Conservation (phyloP, 2,113 vertebrate genomes). For the Calyptommatus sinebrachiatus region DNA sequence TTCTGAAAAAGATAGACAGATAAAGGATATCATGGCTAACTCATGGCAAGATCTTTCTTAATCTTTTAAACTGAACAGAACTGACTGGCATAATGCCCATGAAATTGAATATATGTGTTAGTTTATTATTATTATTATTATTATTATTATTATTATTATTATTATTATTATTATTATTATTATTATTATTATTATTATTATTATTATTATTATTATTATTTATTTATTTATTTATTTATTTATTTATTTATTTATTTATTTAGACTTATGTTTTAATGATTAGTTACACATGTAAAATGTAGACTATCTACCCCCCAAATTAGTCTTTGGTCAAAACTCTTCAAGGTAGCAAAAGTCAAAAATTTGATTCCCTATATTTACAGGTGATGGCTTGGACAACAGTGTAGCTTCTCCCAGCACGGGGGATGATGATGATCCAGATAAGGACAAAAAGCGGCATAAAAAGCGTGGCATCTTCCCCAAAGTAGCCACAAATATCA, state of each 20-base stretch:
- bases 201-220: no score
- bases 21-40: slow-evolving; percentile 11
- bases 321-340: slow-evolving; percentile 75
- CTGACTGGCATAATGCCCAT: slow-evolving; percentile 51
- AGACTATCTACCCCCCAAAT: slow-evolving; percentile 62
- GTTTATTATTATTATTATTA: slow-evolving; percentile 54
- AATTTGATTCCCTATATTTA: slow-evolving; percentile 85
- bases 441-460: slow-evolving; percentile 99
- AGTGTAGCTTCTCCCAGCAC: slow-evolving; percentile 99
- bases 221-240: no score
- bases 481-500: slow-evolving; percentile 99
- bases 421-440: slow-evolving; percentile 98
- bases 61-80: slow-evolving; percentile 42
- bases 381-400: slow-evolving; percentile 99
- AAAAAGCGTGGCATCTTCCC: slow-evolving; percentile 99
- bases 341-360: slow-evolving; percentile 82
- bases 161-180: no score
- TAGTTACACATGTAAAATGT: slow-evolving; percentile 65
- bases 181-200: no score
- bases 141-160: no score
- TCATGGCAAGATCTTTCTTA: slow-evolving; percentile 16
- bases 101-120: slow-evolving; percentile 59
- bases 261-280: slow-evolving; percentile 67
- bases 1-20: not conserved
- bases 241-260: no score